These are phyloP conservation scores for Apamea monoglypha DNA, from an alignment of 2,888 invertebrate genomes.

Conservation along the genomic window DNA sequence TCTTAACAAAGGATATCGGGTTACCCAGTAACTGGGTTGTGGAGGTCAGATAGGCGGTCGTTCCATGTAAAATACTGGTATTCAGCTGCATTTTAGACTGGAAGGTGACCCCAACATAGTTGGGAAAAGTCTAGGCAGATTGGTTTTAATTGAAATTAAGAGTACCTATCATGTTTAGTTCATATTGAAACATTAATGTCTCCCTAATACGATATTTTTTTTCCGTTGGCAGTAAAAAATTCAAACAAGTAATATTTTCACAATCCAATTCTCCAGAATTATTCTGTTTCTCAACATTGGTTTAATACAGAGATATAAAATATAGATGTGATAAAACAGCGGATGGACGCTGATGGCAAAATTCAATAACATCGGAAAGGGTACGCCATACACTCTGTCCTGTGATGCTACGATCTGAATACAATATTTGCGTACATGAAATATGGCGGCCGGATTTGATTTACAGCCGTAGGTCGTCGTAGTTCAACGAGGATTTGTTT, in stretches of 20 bases:
- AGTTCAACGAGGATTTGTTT: neutral
- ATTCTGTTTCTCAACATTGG: slow-evolving; percentile 15
- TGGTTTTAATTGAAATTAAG: neutral
- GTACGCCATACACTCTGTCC: slow-evolving; percentile 28
- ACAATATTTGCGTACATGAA: slow-evolving; percentile 38
- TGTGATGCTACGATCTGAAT: slow-evolving; percentile 33
- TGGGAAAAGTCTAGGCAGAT: neutral
- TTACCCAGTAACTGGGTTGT: neutral
- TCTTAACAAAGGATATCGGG: neutral
- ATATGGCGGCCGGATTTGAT: slow-evolving; percentile 27
- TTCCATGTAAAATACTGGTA: neutral
- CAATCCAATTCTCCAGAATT: neutral
- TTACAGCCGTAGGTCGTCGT: slow-evolving; percentile 10
- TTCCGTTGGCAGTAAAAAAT: neutral
- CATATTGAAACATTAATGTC: neutral
- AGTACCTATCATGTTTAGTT: neutral
- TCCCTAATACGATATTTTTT: neutral
- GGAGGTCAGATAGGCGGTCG: neutral
- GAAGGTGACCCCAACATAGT: neutral
- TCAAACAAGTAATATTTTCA: neutral
- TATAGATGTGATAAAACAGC: slow-evolving; percentile 33
- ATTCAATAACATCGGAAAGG: slow-evolving; percentile 57
- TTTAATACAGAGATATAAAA: slow-evolving; percentile 35
- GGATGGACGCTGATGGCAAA: slow-evolving; percentile 31
- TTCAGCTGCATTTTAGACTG: neutral